These are phyloP conservation scores for Actinernus sp. DNA, from an alignment of 92 coral and sea anemone genomes.

Conservation along the genomic window DNA sequence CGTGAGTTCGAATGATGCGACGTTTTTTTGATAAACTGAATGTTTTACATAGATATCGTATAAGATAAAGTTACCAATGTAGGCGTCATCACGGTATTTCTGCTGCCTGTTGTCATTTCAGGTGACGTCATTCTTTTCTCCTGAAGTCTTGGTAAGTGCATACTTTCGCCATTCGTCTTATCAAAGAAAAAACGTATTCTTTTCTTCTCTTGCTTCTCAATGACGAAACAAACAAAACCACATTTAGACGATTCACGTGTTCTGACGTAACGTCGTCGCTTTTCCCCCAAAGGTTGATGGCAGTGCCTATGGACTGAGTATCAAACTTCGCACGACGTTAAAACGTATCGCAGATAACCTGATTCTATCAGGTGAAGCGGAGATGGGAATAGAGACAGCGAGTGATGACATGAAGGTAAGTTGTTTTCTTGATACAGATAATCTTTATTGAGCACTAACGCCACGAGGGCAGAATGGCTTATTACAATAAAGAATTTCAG, in stretches of 20 bases:
- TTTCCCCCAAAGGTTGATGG: conserved; percentile 99
- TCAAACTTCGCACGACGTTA: conserved; percentile 90
- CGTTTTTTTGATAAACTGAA: too few species aligned
- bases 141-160: conserved; percentile 91
- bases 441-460: too few species aligned
- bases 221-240: neutral
- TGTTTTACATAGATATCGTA: too few species aligned
- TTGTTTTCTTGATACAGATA: too few species aligned
- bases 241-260: neutral
- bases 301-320: conserved; percentile 90
- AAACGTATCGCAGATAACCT: conserved; percentile 95
- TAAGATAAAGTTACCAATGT: too few species aligned
- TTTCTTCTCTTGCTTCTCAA: neutral
- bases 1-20: too few species aligned
- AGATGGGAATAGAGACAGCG: conserved; percentile 13
- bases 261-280: neutral
- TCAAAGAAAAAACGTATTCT: too few species aligned
- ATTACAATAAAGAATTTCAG: too few species aligned
- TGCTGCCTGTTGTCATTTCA: too few species aligned
- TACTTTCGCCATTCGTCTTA: too few species aligned
- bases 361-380: conserved; percentile 49
- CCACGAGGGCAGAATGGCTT: too few species aligned
- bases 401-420: conserved; percentile 61
- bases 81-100: too few species aligned
- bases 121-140: conserved; percentile 97